Evolutionary conservation across 2,888 invertebrate genomes (phyloP).

Genomic region (Molorchus minor): DNA sequence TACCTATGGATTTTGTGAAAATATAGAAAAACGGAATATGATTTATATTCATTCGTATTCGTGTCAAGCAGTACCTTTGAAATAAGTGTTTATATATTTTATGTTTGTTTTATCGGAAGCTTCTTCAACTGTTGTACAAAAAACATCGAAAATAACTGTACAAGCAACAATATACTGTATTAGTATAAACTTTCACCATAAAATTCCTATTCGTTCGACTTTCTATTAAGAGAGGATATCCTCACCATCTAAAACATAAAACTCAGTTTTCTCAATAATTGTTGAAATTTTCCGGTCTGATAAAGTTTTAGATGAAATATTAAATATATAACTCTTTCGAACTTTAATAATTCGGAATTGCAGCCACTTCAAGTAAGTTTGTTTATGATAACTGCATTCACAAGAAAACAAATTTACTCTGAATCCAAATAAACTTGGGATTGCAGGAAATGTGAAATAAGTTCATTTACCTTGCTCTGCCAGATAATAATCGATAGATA

Average conservation of each 20-base stretch:
- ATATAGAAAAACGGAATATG: no score
- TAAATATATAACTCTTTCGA: slow-evolving; percentile 4
- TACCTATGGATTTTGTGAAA: no score
- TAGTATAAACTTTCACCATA: not conserved
- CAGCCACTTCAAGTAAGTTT: slow-evolving; percentile 19
- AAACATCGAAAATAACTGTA: no score
- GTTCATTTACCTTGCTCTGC: slow-evolving; percentile 17
- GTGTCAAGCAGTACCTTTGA: no score
- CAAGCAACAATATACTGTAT: no score
- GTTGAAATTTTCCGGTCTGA: slow-evolving; percentile 13
- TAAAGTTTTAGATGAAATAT: slow-evolving; percentile 10
- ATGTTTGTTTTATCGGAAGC: no score
- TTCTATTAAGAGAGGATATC: not conserved
- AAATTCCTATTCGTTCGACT: not conserved
- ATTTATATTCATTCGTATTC: no score
- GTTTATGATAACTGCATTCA: slow-evolving; percentile 20
- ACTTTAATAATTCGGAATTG: slow-evolving; percentile 19
- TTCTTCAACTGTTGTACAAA: no score
- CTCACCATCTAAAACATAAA: not conserved
- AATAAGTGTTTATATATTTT: no score
- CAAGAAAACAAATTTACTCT: slow-evolving; percentile 17
- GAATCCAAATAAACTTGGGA: slow-evolving; percentile 7
- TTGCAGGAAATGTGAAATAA: slow-evolving; percentile 3
- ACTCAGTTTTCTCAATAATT: slow-evolving; percentile 5
- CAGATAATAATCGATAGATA: slow-evolving; percentile 15